Conservation (phyloP, 2,797 vertebrate species). For the Acanthurus tractus region DNA sequence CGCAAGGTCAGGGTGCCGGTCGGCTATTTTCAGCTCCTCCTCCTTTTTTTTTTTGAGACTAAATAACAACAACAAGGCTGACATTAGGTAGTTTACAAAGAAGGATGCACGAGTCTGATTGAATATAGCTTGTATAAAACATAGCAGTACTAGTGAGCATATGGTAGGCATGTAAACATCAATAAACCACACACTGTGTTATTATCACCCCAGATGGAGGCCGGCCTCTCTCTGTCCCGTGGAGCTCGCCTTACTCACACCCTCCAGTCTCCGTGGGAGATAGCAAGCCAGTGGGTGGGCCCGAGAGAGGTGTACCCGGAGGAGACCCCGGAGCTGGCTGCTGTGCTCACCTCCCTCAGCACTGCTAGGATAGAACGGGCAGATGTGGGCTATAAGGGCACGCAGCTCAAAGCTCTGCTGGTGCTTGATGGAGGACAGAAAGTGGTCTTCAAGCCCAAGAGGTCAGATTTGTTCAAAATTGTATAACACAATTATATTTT, state of each 20-base stretch:
- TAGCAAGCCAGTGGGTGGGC: slow-evolving; percentile 97
- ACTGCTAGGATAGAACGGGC: slow-evolving; percentile 92
- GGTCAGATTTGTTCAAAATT: slow-evolving; percentile 80
- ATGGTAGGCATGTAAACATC: neutral
- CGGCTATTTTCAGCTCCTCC: neutral
- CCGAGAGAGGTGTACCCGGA: slow-evolving; percentile 97
- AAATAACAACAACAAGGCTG: neutral
- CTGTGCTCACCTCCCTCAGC: slow-evolving; percentile 92
- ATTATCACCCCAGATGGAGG: slow-evolving; percentile 87
- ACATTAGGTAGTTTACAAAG: neutral
- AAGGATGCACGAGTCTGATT: neutral
- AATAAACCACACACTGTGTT: neutral
- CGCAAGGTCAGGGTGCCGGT: slow-evolving; percentile 81
- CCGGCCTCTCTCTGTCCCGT: slow-evolving; percentile 88
- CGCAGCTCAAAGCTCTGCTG: slow-evolving; percentile 95
- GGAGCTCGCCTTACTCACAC: slow-evolving; percentile 94
- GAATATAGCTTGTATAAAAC: neutral
- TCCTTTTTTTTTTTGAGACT: neutral
- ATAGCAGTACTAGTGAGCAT: neutral
- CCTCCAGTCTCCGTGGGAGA: slow-evolving; percentile 98
- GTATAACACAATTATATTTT: neutral
- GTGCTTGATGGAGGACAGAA: slow-evolving; percentile 98
- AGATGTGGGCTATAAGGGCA: slow-evolving; percentile 97
- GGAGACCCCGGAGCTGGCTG: slow-evolving; percentile 95
- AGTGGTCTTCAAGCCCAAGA: slow-evolving; percentile 98